Conservation (phyloP, 1,140 invertebrate genomes). For the Colletes latitarsis region DNA sequence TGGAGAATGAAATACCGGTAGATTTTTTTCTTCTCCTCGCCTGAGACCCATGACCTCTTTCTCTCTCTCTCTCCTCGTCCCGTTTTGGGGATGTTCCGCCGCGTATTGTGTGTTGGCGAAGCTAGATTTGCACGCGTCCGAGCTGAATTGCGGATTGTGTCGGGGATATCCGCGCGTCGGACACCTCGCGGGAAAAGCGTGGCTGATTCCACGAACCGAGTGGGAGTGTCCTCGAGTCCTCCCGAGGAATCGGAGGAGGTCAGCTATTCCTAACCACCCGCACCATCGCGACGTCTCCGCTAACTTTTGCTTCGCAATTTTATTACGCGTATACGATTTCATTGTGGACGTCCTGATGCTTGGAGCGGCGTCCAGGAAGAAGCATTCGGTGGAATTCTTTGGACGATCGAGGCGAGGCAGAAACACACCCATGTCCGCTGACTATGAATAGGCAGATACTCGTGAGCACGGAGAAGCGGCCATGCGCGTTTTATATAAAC, state of each 20-base stretch:
- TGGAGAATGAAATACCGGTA: background rate
- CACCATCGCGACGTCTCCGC: too few relatives aligned
- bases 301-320: too few relatives aligned
- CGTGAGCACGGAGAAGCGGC: constrained; percentile 44
- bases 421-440: constrained; percentile 52
- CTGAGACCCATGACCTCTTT: background rate
- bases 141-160: background rate
- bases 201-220: background rate
- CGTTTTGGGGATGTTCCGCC: constrained; percentile 10
- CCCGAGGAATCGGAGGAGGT: background rate
- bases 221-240: constrained; percentile 2
- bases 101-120: background rate
- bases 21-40: background rate
- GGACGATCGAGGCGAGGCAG: constrained; percentile 26
- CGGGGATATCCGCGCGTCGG: background rate
- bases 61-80: background rate
- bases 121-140: background rate
- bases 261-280: too few relatives aligned
- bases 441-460: constrained; percentile 28
- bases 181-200: constrained; percentile 11
- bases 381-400: constrained; percentile 34
- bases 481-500: constrained; percentile 44
- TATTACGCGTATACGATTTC: too few relatives aligned
- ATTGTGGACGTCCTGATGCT: too few relatives aligned
- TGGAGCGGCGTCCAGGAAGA: constrained; percentile 37